These are phyloP conservation scores for Sinosuthora webbiana DNA, from an alignment of 2,113 vertebrate genomes.

Conservation along the genomic window DNA sequence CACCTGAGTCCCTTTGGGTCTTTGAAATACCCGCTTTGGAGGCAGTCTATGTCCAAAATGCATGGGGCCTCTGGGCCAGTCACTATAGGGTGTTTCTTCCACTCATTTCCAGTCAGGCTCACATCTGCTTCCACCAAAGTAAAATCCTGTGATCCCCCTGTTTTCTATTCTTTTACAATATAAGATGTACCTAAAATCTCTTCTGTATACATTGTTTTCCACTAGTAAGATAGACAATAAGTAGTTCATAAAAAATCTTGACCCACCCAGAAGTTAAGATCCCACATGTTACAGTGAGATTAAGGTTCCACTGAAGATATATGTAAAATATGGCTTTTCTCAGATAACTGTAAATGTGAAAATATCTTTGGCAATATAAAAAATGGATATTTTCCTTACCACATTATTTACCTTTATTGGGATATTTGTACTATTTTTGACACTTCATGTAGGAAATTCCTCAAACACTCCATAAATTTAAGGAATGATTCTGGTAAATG, in stretches of 20 bases:
- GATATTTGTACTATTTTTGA: neutral
- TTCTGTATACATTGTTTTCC: neutral
- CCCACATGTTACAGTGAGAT: neutral
- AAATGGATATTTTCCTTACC: neutral
- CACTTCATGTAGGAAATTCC: neutral
- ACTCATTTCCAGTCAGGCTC: no score
- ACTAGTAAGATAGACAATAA: neutral
- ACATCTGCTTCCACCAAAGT: no score
- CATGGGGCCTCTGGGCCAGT: no score
- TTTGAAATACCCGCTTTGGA: no score
- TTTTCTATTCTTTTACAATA: neutral
- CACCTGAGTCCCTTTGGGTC: no score
- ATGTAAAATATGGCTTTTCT: neutral
- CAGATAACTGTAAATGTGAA: neutral
- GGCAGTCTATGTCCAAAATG: no score
- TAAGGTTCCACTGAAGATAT: neutral
- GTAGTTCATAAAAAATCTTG: neutral
- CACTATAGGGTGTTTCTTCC: no score
- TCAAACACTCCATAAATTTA: conserved; percentile 32
- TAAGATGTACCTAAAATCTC: neutral
- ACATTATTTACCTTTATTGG: conserved; percentile 8
- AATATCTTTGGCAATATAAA: neutral
- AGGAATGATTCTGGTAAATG: neutral
- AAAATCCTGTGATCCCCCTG: no score
- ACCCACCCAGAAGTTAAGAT: neutral